Base-by-base conservation (phyloP, 2,888 invertebrate species). In the Stictocephala bisonia region DNA sequence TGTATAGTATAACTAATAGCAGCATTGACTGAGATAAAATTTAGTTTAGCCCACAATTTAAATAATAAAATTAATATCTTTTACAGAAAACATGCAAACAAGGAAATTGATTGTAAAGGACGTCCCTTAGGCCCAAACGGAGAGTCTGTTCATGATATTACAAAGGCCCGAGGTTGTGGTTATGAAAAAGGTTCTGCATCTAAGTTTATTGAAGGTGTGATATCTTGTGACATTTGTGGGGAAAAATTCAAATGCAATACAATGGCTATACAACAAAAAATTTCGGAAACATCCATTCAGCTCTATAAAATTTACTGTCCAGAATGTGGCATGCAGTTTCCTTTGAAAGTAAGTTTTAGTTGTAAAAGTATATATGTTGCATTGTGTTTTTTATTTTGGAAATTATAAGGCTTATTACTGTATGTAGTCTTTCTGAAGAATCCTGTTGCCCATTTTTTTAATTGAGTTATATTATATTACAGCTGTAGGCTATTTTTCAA, bases 271-370 rank as follows among this genome's bases (percentile, higher is more conserved):
- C 88, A 89, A 79, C 90, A 91, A 84, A 89, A 89, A 82, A 90
- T 89, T 81, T 88, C 88, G 80, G 85, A 88, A 76, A 90, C 90
- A 84, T 89, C 88, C 0, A 86, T 88, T 75, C 88, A 87, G 80
- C 87, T 87, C 53, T 85, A 86, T 22, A 90, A 90, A 81, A 87
- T 89, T 82, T 90, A 88, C 82, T 91, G 90, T 75, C 86, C 87
- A 26, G 87, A 88, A 84, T 91, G 91, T 81, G 90, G 90, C 7
- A 90, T 89, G 85, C 87, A 90, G 69, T 91, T 90, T 81, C 90
- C 90, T 9, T 84, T 91, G 81, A 89, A 89, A 79, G 81, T 81
- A 74, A 75, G 58, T 13, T 35, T n/a, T n/a, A n/a, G n/a, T n/a
- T n/a, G n/a, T n/a, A n/a, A n/a, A n/a, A n/a, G n/a, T n/a, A n/a